A percentile compares a stretch with the other conserved stretches of the same genome.
These are phyloP conservation scores for Clamator glandarius DNA, from an alignment of 2,797 vertebrate species.

Conservation along the genomic window DNA sequence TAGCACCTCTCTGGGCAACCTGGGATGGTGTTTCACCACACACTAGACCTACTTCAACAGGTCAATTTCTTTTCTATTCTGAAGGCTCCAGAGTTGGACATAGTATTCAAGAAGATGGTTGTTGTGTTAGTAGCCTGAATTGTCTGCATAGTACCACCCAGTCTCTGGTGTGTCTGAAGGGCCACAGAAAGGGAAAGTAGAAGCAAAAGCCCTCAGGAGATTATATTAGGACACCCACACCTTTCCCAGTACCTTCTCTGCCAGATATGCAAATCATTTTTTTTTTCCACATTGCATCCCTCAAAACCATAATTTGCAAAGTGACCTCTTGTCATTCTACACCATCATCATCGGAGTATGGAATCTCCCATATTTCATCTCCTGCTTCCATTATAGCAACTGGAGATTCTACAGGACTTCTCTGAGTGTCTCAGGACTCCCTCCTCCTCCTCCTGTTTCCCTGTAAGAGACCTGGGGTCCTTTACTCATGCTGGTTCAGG, in stretches of 20 bases:
- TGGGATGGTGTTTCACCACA: no score
- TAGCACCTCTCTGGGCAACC: no score
- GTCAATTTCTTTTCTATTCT: no score
- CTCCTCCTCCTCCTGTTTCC: background rate
- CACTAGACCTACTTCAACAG: no score
- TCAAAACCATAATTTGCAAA: background rate
- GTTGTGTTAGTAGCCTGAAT: background rate
- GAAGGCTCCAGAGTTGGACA: no score
- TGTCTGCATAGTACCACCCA: background rate
- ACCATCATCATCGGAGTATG: no score
- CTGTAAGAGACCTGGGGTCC: background rate
- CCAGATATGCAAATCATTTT: rapidly evolving
- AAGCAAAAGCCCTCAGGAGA: background rate
- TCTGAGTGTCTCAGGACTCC: background rate
- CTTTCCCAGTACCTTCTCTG: background rate
- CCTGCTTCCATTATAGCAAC: background rate
- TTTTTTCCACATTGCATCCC: background rate
- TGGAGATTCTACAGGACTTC: background rate
- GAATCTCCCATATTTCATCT: background rate
- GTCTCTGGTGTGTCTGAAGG: background rate
- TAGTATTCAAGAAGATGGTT: no score
- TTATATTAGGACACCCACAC: background rate
- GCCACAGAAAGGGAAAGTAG: background rate
- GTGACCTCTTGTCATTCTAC: background rate
- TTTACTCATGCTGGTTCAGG: background rate